Evolutionary conservation across 2,888 invertebrate genomes (phyloP), one percentile per base, ranked within the genome.

Genomic region (Calameuta idolon): DNA sequence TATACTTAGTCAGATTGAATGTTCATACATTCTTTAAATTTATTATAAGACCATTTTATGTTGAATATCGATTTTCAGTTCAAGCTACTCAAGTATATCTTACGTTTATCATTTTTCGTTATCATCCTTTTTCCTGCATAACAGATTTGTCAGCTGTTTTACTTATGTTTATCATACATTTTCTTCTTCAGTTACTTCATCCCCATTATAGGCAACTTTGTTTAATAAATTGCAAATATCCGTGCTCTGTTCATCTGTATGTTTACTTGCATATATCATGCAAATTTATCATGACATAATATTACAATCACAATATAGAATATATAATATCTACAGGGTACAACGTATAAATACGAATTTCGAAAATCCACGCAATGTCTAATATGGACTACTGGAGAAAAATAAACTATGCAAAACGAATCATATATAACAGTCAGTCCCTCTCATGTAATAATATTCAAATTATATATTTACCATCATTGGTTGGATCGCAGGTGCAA

Each of bases 401-500:
- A 40, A 33, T 33, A 5, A 1, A 4, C 23, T 23, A 40, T 15
- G 5, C 15, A 1, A 40, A 55, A 23, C 1, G 55, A 55, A 55
- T 55, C 0, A 23, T 2, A 55, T 23, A 9, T 55, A 55, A 40
- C 4, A 15, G 15, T 15, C 12, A 15, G 15, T 5, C 5, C 15
- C 15, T 40, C 4, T 40, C 15, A 40, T 40, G 15, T 15, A 40
- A 40, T 40, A 71, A n/a, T 71, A 5, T 71, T 31, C 30, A 12
- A 71, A 33, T 4, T 11, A 71, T 55, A 55, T 55, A 55, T 79
- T 12, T 78, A 81, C 80, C 80, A 34, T 81, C 79, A 34, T 75
- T 55, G 75, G 77, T 76, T 37, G 75, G 37, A 74, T 81, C 77
- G 76, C 80, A 79, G 12, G 71, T 73, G 69, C 80, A 83, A 30